These are phyloP conservation scores for Darwinula stevensoni DNA, from an alignment of 2,888 invertebrate species.

Conservation along the genomic window DNA sequence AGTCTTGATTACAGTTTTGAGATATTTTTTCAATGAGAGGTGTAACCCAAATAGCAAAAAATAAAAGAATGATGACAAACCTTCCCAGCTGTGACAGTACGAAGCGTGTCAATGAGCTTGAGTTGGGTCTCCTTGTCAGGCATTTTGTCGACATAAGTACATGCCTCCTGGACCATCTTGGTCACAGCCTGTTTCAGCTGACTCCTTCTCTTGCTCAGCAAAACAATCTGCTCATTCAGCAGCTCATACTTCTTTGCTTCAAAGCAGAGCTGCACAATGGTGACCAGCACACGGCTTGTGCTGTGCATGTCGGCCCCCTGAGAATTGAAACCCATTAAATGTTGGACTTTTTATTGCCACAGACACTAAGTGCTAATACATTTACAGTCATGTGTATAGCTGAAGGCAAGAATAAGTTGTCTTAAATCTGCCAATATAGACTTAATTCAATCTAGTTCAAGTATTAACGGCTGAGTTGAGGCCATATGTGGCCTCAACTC, in stretches of 20 bases:
- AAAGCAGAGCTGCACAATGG: constrained; percentile 68
- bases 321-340: constrained; percentile 10
- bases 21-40: too few relatives aligned
- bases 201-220: constrained; percentile 70
- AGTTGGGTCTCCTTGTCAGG: constrained; percentile 67
- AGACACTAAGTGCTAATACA: too few relatives aligned
- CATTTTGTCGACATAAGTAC: constrained; percentile 65
- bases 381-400: too few relatives aligned
- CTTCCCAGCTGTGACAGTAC: constrained; percentile 88
- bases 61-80: constrained; percentile 15
- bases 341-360: too few relatives aligned
- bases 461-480: too few relatives aligned
- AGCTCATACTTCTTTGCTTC: constrained; percentile 74
- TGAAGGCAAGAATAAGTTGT: too few relatives aligned
- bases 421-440: too few relatives aligned
- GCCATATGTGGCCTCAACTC: too few relatives aligned
- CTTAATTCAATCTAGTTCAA: too few relatives aligned
- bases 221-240: constrained; percentile 68
- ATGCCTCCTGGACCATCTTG: constrained; percentile 72
- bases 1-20: too few relatives aligned
- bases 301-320: constrained; percentile 83
- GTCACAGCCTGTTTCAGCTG: constrained; percentile 90
- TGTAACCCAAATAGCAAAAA: background rate
- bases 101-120: constrained; percentile 78
- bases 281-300: constrained; percentile 67